Evolutionary conservation across 2,113 vertebrate genomes (phyloP), one percentile per base, ranked within the genome.

Genomic region (Lynx canadensis): DNA sequence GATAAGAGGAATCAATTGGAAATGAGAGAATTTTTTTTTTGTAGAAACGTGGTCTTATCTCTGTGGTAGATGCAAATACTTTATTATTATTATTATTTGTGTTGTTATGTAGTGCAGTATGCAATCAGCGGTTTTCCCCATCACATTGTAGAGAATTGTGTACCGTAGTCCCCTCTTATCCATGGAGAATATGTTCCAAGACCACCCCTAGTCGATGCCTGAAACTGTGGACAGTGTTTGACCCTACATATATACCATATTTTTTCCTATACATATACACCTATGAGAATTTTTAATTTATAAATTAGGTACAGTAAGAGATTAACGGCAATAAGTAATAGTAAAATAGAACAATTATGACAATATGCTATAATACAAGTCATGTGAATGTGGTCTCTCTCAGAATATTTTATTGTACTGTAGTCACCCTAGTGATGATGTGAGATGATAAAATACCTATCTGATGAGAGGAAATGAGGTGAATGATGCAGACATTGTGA

Each of bases 1-100:
- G 66, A 81, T 57, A 92, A 89, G 63, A 91, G 91, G 89, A 82
- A 63, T 82, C 18, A 69, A 68, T 78, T 91, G 31, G 60, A 94
- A 90, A 68, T 84, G 5, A n/a, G 19, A n/a, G n/a, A 91, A 50
- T 18, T 5, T 71, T 33, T 18, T 29, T 65, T 79, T 66, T 79
- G 14, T 93, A 87, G 66, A 23, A 50, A 36, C 9, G 31, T 71
- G 11, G 3, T 71, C 50, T 94, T 83, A 57, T 80, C 48, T 91
- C 68, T 92, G 60, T 57, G 66, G 18, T 65, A 14, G 71, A 60
- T 90, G 78, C 11, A 69, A 23, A 33, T 38, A 14, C 16, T 84
- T 71, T 84, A n/a, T 38, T 52, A 29, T 55, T 52, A 29, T 55
- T 71, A 48, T 36, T 82, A n/a, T 79, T 12, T 73, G 66, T 96